phyloP scores from a whole-genome alignment of 2,113 vertebrate genomes.

The Sphaerodactylus townsendi region DNA sequence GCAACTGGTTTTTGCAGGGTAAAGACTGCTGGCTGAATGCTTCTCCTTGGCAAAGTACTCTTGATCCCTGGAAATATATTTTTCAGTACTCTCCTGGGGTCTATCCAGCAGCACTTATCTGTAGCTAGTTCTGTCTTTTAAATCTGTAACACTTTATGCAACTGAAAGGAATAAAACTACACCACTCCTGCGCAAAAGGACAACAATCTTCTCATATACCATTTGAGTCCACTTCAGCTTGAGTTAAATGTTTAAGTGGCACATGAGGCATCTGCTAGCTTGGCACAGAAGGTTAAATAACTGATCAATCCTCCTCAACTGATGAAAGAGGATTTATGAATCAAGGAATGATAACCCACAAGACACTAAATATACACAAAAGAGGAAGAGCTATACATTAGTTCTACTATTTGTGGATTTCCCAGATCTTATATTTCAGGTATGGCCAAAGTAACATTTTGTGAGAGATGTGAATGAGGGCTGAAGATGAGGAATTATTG shows the following conservation, averaged over 20 bases:
- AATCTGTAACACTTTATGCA: not conserved
- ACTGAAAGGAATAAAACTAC: not conserved
- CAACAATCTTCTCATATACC: not conserved
- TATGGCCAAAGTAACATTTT: not conserved
- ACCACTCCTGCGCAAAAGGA: not conserved
- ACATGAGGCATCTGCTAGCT: not conserved
- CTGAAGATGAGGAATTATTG: not conserved
- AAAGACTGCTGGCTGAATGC: not conserved
- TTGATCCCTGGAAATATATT: not conserved
- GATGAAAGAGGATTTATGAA: not conserved
- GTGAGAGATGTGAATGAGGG: too few species aligned
- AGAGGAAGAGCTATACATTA: not conserved
- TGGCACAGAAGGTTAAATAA: not conserved
- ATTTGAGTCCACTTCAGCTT: not conserved
- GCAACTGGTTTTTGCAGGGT: not conserved
- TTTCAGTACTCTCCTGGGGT: slow-evolving; percentile 5
- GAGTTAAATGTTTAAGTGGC: not conserved
- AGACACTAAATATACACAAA: not conserved
- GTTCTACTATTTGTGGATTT: not conserved
- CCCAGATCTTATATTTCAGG: not conserved
- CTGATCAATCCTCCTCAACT: not conserved
- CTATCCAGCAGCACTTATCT: slow-evolving; percentile 7
- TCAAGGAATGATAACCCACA: not conserved
- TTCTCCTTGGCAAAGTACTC: not conserved
- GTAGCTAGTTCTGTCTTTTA: not conserved